These are phyloP conservation scores for Lanistes nyassanus DNA, from an alignment of 1,140 invertebrate species.

Conservation along the genomic window DNA sequence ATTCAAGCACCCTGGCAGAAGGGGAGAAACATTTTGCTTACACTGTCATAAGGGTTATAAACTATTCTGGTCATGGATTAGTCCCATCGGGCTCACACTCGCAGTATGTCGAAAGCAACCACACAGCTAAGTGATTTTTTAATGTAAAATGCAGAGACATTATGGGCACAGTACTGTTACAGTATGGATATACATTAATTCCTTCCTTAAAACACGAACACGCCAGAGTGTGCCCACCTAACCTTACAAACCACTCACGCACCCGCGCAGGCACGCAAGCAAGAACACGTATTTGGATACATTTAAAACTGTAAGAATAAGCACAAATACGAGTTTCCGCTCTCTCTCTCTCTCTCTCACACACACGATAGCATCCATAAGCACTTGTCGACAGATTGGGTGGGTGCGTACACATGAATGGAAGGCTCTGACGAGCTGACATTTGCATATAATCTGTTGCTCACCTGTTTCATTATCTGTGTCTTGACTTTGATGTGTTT, in stretches of 20 bases:
- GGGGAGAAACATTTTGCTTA: not conserved
- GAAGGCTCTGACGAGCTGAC: not conserved
- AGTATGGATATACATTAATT: too few species aligned
- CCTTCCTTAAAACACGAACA: too few species aligned
- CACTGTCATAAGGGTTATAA: not conserved
- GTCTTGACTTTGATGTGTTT: not conserved
- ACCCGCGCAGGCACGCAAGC: not conserved
- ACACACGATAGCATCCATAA: too few species aligned
- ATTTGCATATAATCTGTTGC: not conserved
- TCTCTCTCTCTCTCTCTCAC: constrained; percentile 6
- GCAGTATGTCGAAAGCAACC: too few species aligned
- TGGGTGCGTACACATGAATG: too few species aligned
- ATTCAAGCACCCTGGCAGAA: too few species aligned
- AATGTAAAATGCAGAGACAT: too few species aligned
- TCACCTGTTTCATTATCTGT: not conserved
- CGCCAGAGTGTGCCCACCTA: too few species aligned
- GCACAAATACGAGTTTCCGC: not conserved
- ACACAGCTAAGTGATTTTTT: too few species aligned
- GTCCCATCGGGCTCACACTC: not conserved
- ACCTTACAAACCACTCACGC: too few species aligned
- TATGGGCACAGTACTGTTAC: too few species aligned
- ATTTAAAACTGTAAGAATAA: not conserved
- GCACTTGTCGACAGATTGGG: too few species aligned
- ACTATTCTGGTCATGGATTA: not conserved
- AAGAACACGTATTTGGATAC: not conserved